Percentiles rank a stretch among this genome's conserved stretches.
Conservation (phyloP, 2,113 vertebrate species). For the Serinus canaria region DNA sequence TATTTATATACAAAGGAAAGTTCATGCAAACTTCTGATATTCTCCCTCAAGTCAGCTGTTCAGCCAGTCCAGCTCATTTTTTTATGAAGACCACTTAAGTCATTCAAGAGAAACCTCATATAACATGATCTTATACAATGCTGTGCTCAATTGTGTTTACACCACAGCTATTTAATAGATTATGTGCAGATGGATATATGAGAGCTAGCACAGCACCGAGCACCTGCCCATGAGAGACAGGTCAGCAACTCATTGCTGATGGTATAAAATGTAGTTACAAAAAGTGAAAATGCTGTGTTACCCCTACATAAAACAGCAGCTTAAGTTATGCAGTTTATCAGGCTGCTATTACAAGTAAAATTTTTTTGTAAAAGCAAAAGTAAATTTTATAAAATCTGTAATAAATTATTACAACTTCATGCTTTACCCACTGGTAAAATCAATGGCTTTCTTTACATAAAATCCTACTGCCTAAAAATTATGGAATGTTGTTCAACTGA, state of each 20-base stretch:
- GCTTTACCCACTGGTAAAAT: not conserved
- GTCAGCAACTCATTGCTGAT: not conserved
- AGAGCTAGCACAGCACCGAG: not conserved
- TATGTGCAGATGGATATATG: not conserved
- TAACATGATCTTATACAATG: not conserved
- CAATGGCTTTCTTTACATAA: not conserved
- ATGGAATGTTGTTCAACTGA: not conserved
- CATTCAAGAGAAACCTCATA: not conserved
- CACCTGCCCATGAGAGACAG: not conserved
- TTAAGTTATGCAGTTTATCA: not conserved
- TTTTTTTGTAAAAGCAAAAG: not conserved
- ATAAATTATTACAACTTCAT: not conserved
- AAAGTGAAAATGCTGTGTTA: not conserved
- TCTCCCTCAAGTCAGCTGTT: not conserved
- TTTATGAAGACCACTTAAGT: not conserved
- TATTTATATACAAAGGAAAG: not conserved
- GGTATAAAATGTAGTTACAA: not conserved
- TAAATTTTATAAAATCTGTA: not conserved
- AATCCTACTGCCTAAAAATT: not conserved
- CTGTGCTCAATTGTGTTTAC: not conserved
- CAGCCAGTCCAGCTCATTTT: not conserved
- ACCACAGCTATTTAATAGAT: not conserved
- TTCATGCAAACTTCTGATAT: not conserved
- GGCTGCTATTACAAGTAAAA: not conserved
- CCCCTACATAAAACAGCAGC: not conserved